Base-by-base conservation (phyloP, 2,888 invertebrate species). In the Platycheirus rosarum region DNA sequence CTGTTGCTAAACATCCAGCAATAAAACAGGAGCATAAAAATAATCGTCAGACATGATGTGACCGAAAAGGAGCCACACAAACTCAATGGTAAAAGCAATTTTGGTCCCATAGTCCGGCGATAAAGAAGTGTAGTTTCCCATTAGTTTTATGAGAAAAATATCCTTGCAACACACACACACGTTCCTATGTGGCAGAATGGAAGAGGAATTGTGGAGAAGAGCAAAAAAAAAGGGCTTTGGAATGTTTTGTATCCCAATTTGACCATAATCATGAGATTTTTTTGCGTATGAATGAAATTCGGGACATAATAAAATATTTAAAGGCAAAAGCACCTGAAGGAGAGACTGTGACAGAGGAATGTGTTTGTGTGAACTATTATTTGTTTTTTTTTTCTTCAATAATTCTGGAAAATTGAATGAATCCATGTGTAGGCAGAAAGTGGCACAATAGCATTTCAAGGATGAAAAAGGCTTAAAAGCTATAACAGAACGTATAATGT, bases 41-140 rank as follows among this genome's bases (percentile, higher is more conserved):
- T 75, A 79, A 74, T 79, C 79, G 69, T 75, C 68, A 63, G 63
- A 69, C 68, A 74, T 74, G 68, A 79, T 79, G 79, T 75, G 79
- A 75, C 79, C 74, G 26, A 69, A 65, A 51, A 26, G 16, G 20
- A 35, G 16, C 14, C 62, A 57, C 62, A 44, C 42, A 57, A 60
- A 35, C 65, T 35, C 32, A 14, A 44, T 18, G 42, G 63, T 66
- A 74, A 74, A 68, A 79, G 40, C 79, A 74, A 73, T 78, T 66
- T 73, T 23, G 73, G 66, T 73, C 51, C 51, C 73, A 66, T 68
- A 73, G 78, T 66, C 51, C 18, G 60, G 55, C 73, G 37, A 78
- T 73, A 78, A 78, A 78, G 73, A 78, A 68, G 74, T 74, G 74
- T 74, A 75, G 69, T 79, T 79, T 65, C 32, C 68, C 79, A 79